Percentiles rank a stretch among this genome's conserved stretches.
Evolutionary conservation across 2,113 vertebrate species (phyloP).

Genomic region (Boleophthalmus pectinirostris): DNA sequence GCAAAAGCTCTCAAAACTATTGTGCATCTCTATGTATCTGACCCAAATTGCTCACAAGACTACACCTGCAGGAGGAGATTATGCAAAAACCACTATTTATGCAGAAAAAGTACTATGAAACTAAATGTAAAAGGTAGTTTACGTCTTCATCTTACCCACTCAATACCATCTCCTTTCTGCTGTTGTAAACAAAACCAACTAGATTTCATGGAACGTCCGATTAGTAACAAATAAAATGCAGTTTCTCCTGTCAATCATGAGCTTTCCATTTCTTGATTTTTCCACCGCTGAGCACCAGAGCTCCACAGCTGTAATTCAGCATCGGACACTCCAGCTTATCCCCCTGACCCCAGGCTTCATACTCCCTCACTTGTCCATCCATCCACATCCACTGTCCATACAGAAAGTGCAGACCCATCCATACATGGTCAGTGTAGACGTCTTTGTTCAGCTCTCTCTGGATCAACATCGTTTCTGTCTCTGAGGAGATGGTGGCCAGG

Average conservation of each 20-base stretch:
- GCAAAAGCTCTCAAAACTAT: too few relatives aligned
- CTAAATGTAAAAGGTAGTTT: too few relatives aligned
- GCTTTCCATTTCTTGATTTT: neutral
- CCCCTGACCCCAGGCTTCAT: conserved; percentile 31
- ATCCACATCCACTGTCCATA: conserved; percentile 39
- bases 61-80: too few relatives aligned
- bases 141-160: too few relatives aligned
- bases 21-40: too few relatives aligned
- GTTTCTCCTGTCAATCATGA: neutral
- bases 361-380: conserved; percentile 3
- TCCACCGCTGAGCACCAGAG: neutral
- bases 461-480: conserved; percentile 43
- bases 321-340: conserved; percentile 6
- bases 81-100: too few relatives aligned
- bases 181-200: neutral
- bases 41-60: too few relatives aligned
- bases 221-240: conserved; percentile 2
- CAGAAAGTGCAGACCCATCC: conserved; percentile 49
- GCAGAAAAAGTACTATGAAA: too few relatives aligned
- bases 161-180: too few relatives aligned
- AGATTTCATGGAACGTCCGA: neutral
- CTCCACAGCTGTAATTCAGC: neutral
- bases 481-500: conserved; percentile 37
- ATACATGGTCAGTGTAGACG: neutral
- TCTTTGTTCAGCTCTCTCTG: conserved; percentile 8